Conservation (phyloP, 2,797 vertebrate genomes). For the Anabas testudineus region DNA sequence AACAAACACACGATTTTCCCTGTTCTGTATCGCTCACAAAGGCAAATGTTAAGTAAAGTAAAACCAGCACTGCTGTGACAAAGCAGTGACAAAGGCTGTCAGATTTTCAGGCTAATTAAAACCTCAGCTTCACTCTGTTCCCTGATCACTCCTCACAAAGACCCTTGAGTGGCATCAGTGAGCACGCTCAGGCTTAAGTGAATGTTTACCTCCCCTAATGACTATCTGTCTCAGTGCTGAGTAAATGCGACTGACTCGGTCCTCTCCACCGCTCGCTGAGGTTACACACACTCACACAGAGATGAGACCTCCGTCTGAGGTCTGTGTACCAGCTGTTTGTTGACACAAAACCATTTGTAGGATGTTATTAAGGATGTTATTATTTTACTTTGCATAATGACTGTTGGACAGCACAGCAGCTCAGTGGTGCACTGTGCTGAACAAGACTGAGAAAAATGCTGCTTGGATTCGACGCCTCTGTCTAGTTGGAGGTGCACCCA, state of each 20-base stretch:
- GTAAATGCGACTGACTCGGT: constrained; percentile 69
- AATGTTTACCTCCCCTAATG: constrained; percentile 85
- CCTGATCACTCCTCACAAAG: constrained; percentile 77
- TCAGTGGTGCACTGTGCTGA: neutral
- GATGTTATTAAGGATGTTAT: constrained; percentile 46
- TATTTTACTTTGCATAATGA: constrained; percentile 36
- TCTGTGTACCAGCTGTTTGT: constrained; percentile 51
- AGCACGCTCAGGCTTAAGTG: constrained; percentile 79
- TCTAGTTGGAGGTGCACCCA: neutral
- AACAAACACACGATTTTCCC: neutral
- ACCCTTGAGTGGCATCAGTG: constrained; percentile 80
- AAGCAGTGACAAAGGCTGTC: constrained; percentile 78
- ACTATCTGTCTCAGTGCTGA: constrained; percentile 78
- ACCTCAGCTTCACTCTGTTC: constrained; percentile 76
- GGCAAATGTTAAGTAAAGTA: constrained; percentile 26
- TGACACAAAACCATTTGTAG: constrained; percentile 37
- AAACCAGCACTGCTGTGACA: constrained; percentile 52
- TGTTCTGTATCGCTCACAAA: neutral
- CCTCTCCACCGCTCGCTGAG: constrained; percentile 38
- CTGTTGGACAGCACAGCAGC: constrained; percentile 5
- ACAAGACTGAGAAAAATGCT: neutral
- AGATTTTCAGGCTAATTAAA: constrained; percentile 84
- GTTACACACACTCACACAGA: constrained; percentile 47
- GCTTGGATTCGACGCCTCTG: neutral
- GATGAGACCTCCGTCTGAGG: constrained; percentile 38